Conservation (phyloP, 1,140 invertebrate species). For the Panagrolaimus sp. region DNA sequence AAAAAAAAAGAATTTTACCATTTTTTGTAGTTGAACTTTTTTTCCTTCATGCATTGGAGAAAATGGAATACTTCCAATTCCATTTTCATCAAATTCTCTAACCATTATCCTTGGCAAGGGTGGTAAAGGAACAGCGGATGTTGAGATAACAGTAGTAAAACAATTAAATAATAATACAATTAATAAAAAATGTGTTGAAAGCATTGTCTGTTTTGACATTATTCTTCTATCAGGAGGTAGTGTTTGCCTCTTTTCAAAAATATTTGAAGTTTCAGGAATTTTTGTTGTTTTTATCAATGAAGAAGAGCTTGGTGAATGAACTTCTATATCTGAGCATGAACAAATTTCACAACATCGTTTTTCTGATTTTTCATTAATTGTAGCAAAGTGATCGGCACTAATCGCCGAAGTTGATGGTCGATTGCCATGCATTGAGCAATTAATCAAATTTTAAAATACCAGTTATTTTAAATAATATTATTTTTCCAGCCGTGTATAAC, state of each 20-base stretch:
- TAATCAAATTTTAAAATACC: too few relatives aligned
- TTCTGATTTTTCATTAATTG: too few relatives aligned
- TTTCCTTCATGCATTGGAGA: constrained; percentile 8
- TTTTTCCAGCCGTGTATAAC: too few relatives aligned
- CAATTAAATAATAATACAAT: constrained; percentile 1
- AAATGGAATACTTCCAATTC: constrained; percentile 8
- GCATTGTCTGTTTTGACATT: neutral
- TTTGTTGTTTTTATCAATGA: too few relatives aligned
- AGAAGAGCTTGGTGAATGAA: too few relatives aligned
- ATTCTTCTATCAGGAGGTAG: constrained; percentile 10
- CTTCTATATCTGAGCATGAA: too few relatives aligned
- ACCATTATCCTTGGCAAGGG: neutral
- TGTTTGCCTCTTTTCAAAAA: too few relatives aligned
- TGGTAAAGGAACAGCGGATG: neutral
- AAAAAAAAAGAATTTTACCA: constrained; percentile 9
- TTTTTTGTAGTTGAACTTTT: constrained; percentile 3
- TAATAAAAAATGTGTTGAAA: neutral
- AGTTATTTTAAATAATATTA: too few relatives aligned
- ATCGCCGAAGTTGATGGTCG: constrained; percentile 16
- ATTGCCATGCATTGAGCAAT: constrained; percentile 11
- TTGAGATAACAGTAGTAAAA: neutral
- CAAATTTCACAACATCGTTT: too few relatives aligned
- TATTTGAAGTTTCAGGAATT: too few relatives aligned
- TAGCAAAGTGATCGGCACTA: too few relatives aligned
- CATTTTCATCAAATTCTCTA: constrained; percentile 15